A percentile compares a stretch with the other conserved stretches of the same genome.
phyloP scores from a whole-genome alignment of 2,888 invertebrate genomes.

The Beris morrisii region DNA sequence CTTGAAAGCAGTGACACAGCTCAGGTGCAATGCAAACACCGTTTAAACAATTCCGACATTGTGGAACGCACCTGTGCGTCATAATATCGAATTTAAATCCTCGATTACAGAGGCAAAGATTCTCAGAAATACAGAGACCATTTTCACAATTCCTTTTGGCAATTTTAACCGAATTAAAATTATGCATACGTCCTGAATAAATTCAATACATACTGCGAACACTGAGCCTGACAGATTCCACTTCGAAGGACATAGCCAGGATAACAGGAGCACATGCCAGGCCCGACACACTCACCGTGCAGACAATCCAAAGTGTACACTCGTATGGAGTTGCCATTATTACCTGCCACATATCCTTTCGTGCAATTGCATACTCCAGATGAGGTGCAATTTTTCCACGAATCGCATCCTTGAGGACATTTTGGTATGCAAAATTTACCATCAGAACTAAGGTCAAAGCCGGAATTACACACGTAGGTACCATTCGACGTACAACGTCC shows the following conservation, averaged over 20 bases:
- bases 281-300: constrained; percentile 56
- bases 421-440: constrained; percentile 51
- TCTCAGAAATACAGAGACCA: constrained; percentile 49
- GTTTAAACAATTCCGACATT: constrained; percentile 46
- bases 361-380: background rate
- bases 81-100: constrained; percentile 39
- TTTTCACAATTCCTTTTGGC: constrained; percentile 46
- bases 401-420: background rate
- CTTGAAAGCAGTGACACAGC: constrained; percentile 40
- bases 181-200: background rate
- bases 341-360: background rate
- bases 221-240: constrained; percentile 3
- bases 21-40: constrained; percentile 56
- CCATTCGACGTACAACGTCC: constrained; percentile 61
- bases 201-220: background rate
- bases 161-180: background rate
- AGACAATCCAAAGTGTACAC: constrained; percentile 28
- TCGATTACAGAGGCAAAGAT: constrained; percentile 49
- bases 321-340: constrained; percentile 38
- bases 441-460: constrained; percentile 58
- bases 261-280: constrained; percentile 60
- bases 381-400: constrained; percentile 37
- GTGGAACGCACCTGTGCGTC: constrained; percentile 44
- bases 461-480: constrained; percentile 63
- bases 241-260: constrained; percentile 46